A percentile compares a stretch with the other conserved stretches of the same genome.
Evolutionary conservation across 2,888 invertebrate genomes (phyloP).

Genomic region (Stratiomys singularior): DNA sequence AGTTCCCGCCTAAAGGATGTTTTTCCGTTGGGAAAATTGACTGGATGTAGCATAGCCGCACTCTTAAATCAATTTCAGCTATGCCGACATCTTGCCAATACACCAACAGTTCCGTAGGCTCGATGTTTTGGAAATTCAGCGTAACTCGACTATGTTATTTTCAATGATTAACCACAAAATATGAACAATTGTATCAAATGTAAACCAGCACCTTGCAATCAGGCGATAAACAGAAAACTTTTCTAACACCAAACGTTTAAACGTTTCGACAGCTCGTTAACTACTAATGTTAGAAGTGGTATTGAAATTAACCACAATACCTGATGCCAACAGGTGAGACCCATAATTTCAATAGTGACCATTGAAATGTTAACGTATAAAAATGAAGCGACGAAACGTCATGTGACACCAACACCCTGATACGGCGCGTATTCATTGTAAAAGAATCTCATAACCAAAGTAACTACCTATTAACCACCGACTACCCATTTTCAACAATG

Average conservation of each 20-base stretch:
- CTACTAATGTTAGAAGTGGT: slow-evolving; percentile 31
- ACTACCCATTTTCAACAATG: slow-evolving; percentile 31
- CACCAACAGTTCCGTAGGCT: slow-evolving; percentile 58
- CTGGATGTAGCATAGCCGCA: slow-evolving; percentile 67
- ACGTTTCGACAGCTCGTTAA: slow-evolving; percentile 43
- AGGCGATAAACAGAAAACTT: background rate
- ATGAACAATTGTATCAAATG: background rate
- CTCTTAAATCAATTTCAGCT: slow-evolving; percentile 60
- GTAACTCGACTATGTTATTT: background rate
- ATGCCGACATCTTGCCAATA: slow-evolving; percentile 67
- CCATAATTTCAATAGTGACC: slow-evolving; percentile 12
- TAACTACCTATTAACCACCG: slow-evolving; percentile 18
- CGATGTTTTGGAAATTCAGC: background rate
- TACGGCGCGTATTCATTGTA: background rate
- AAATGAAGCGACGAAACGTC: slow-evolving; percentile 40
- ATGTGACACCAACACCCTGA: slow-evolving; percentile 42
- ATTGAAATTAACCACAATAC: slow-evolving; percentile 41
- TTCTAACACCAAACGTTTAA: slow-evolving; percentile 30
- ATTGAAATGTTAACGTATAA: background rate
- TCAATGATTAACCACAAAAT: slow-evolving; percentile 1
- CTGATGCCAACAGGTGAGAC: slow-evolving; percentile 29
- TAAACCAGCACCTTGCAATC: background rate
- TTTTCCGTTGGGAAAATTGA: slow-evolving; percentile 64
- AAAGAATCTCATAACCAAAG: background rate
- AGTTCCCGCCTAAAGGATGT: slow-evolving; percentile 53